Conservation (phyloP, 2,113 vertebrate genomes). For the Grammomys dolichurus region DNA sequence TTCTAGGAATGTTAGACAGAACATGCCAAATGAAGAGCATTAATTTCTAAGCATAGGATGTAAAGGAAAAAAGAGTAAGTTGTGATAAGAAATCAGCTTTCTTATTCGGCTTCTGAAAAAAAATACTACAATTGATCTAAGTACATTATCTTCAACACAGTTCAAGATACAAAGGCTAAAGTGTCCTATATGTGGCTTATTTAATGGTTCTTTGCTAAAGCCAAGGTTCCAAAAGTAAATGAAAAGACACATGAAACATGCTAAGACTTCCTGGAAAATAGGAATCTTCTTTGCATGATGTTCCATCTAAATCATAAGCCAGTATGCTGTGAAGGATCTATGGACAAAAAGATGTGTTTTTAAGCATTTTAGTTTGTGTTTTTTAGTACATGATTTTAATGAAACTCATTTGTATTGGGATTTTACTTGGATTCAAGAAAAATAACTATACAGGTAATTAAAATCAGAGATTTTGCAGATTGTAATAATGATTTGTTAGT, state of each 20-base stretch:
- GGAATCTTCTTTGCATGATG: background rate
- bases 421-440: slow-evolving; percentile 76
- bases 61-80: background rate
- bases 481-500: slow-evolving; percentile 26
- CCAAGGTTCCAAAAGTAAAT: background rate
- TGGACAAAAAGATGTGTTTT: background rate
- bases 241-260: background rate
- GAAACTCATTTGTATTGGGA: slow-evolving; percentile 56
- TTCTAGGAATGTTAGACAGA: slow-evolving; percentile 65
- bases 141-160: slow-evolving; percentile 10
- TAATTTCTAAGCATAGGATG: background rate
- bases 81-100: slow-evolving; percentile 13
- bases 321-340: background rate
- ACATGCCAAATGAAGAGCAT: slow-evolving; percentile 54
- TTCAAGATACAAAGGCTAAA: background rate
- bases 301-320: background rate
- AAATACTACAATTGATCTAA: background rate
- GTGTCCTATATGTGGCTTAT: background rate
- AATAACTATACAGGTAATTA: slow-evolving; percentile 76
- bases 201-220: background rate
- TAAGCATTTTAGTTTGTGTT: background rate
- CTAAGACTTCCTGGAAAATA: background rate
- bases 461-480: slow-evolving; percentile 75
- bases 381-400: background rate
- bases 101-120: background rate